Evolutionary conservation across 30 jellyfish, hydroid and myxozoan species (phyloP), one percentile per base, ranked within the genome.

Genomic region (Chrysaora quinquecirrha): DNA sequence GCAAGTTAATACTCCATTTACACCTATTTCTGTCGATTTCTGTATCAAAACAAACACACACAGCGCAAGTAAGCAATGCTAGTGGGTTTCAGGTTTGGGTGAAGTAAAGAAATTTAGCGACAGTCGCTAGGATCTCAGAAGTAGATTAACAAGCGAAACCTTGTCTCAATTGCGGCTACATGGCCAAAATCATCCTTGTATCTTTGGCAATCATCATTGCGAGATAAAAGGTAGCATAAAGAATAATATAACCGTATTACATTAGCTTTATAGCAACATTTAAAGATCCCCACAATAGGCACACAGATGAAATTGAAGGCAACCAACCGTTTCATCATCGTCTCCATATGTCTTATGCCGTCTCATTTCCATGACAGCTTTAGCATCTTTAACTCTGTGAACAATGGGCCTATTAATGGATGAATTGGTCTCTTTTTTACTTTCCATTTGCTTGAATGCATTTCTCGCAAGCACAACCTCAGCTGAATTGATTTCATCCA

Each of bases 21-120:
- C 85, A 12, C 74, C 92, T 1, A 85, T 82, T 19, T 82, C n/a
- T n/a, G n/a, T n/a, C n/a, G n/a, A n/a, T n/a, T n/a, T n/a, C 92
- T 1, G 28, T 68, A 7, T 61, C 69, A 27, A 82, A 82, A 62
- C 78, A 82, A 18, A 82, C 92, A 1, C 69, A 82, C 48, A 1
- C 73, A n/a, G 28, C 30, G 60, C 30, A 69, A 29, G 65, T 73
- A 14, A 60, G 60, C 25, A 73, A 54, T 29, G 74, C 61, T 14
- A 82, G n/a, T n/a, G n/a, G n/a, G n/a, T n/a, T n/a, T n/a, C n/a
- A n/a, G n/a, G n/a, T n/a, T n/a, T n/a, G n/a, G n/a, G n/a, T n/a
- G n/a, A n/a, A n/a, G n/a, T n/a, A n/a, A n/a, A n/a, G n/a, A n/a
- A n/a, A n/a, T n/a, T n/a, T n/a, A n/a, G n/a, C n/a, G n/a, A n/a